Conservation (phyloP, 2,113 vertebrate genomes). For the Bathybates hornii region DNA sequence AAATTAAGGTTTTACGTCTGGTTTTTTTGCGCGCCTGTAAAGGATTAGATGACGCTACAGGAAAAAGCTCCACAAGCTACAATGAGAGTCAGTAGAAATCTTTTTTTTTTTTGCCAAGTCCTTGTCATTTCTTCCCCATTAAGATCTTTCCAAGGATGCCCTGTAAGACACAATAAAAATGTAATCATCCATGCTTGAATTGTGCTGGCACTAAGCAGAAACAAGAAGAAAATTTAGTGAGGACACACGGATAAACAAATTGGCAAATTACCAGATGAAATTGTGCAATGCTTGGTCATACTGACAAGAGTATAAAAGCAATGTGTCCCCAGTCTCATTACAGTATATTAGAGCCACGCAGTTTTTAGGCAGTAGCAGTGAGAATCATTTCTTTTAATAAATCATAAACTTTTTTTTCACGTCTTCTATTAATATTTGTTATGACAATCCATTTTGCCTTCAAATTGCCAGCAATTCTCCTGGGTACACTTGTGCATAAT, state of each 20-base stretch:
- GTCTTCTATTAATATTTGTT: not conserved
- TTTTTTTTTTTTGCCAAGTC: not conserved
- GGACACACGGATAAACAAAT: not conserved
- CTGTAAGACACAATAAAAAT: not conserved
- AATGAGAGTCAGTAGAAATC: not conserved
- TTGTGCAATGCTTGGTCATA: not conserved
- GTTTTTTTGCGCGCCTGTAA: not conserved
- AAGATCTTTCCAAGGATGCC: not conserved
- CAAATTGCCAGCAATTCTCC: not conserved
- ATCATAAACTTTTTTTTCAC: not conserved
- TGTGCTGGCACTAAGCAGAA: not conserved
- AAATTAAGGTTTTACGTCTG: not conserved
- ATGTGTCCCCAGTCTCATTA: not conserved
- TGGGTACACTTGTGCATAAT: not conserved
- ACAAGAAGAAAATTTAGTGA: not conserved
- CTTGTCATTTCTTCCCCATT: not conserved
- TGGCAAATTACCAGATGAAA: not conserved
- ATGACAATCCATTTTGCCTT: not conserved
- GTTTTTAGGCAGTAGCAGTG: not conserved
- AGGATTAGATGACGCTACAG: not conserved
- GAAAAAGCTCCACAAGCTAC: not conserved
- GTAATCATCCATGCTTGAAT: not conserved
- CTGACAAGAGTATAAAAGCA: not conserved
- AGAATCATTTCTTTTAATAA: not conserved
- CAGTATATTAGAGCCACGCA: not conserved